Conservation (phyloP, 2,113 vertebrate species). For the Sinocyclocheilus anophthalmus region DNA sequence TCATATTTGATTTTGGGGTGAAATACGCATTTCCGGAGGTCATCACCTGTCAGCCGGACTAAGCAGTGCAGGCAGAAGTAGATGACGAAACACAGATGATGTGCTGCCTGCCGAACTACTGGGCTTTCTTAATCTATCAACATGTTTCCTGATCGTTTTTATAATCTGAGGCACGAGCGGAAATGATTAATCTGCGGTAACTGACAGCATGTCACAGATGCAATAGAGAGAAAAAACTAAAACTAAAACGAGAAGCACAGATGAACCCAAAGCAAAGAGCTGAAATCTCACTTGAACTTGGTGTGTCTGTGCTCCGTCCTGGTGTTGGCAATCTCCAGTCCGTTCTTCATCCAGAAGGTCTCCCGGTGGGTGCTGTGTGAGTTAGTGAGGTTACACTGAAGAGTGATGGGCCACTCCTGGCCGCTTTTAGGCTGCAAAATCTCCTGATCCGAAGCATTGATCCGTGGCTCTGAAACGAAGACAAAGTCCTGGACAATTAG, state of each 20-base stretch:
- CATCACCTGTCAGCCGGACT: not conserved
- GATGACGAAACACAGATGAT: too few species aligned
- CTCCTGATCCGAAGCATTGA: conserved; percentile 87
- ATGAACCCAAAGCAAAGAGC: not conserved
- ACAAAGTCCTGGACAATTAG: conserved; percentile 67
- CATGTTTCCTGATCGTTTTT: not conserved
- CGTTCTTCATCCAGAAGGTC: conserved; percentile 96
- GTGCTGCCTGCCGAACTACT: not conserved
- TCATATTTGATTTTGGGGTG: not conserved
- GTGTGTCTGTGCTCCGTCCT: conserved; percentile 76
- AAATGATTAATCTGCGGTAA: not conserved
- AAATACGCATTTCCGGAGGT: not conserved
- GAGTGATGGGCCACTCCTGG: conserved; percentile 66
- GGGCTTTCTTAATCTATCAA: not conserved
- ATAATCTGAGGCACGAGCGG: not conserved
- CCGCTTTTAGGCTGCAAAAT: conserved; percentile 71
- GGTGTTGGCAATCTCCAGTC: conserved; percentile 83
- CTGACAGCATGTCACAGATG: not conserved
- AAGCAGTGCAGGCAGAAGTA: not conserved
- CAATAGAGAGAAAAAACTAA: too few species aligned
- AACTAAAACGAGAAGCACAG: too few species aligned
- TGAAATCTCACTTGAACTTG: conserved; percentile 76
- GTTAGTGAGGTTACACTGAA: conserved; percentile 93
- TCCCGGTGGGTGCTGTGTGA: conserved; percentile 79
- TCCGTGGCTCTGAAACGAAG: conserved; percentile 91